A percentile compares a stretch with the other conserved stretches of the same genome.
Evolutionary conservation across 1,140 invertebrate genomes (phyloP).

Genomic region (Cyphomyrmex costatus): DNA sequence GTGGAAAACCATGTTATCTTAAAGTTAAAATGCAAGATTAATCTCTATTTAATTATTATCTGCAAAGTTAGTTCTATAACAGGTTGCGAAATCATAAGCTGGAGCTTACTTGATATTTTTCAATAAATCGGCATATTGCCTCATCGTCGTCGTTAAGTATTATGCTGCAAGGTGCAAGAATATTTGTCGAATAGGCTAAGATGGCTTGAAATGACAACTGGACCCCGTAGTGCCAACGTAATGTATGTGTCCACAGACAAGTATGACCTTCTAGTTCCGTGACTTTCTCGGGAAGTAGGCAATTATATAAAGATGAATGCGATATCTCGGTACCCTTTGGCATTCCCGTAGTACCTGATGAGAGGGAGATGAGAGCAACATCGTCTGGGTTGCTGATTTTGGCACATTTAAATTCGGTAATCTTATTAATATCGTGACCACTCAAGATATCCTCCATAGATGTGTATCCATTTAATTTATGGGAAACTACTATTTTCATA

Average conservation of each 20-base stretch:
- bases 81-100: not conserved
- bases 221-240: conserved; percentile 8
- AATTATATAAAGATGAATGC: conserved; percentile 14
- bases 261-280: conserved; percentile 12
- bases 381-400: conserved; percentile 63
- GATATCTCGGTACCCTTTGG: conserved; percentile 15
- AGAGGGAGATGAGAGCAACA: conserved; percentile 4
- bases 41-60: not conserved
- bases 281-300: conserved; percentile 14
- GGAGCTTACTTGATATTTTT: conserved; percentile 2
- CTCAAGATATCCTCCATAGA: conserved; percentile 70
- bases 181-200: not conserved
- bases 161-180: not conserved
- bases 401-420: conserved; percentile 38
- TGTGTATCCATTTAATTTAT: conserved; percentile 66
- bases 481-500: conserved; percentile 78
- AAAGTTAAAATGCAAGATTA: not conserved
- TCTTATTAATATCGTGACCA: conserved; percentile 24
- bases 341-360: conserved; percentile 19
- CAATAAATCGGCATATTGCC: not conserved
- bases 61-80: not conserved
- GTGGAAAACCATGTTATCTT: conserved; percentile 67
- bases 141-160: not conserved
- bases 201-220: not conserved
- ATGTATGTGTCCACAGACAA: not conserved